Evolutionary conservation across 2,797 vertebrate genomes (phyloP), one percentile per base, ranked within the genome.

Genomic region (Chromobotia macracanthus): DNA sequence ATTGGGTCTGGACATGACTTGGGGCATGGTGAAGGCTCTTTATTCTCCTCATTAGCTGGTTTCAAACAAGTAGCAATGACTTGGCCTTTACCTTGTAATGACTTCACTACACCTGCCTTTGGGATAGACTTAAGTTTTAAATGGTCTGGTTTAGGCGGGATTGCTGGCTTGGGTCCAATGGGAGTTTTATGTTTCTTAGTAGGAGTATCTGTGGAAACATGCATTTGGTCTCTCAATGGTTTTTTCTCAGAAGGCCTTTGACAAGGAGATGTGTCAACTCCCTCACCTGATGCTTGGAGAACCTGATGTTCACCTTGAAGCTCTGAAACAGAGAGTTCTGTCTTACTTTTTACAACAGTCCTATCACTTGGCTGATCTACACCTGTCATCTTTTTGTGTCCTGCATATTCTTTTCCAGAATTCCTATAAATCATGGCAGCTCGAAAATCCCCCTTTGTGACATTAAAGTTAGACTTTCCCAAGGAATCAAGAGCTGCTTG

Each of bases 341-440:
- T 92, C 87, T 91, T 83, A 85, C 88, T 86, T 90, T 92, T 89
- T 90, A 86, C 86, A 67, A 75, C 84, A 90, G 75, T 13, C 3
- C 50, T 72, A 5, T 83, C 67, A 56, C 84, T 82, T 83, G 79
- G 77, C 50, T 86, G 77, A 55, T 82, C 81, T 78, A 69, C 19
- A 60, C 89, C 85, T 35, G 80, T 85, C 82, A 85, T 87, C 87
- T 90, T 89, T 65, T 89, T 88, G 83, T 80, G 88, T 78, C 87
- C 83, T 84, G 88, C 86, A 83, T 86, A 74, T 72, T 91, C 85
- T 91, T 93, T 93, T 77, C 91, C 88, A 74, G 91, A 90, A 72
- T 93, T 94, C 86, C 89, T 94, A 90, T 95, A 96, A 87, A 95
- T 94, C 94, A 98, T 95, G 75, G 96, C 94, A 1, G 95, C 92